Conservation (phyloP, 2,888 invertebrate species). For the Ceriagrion tenellum region DNA sequence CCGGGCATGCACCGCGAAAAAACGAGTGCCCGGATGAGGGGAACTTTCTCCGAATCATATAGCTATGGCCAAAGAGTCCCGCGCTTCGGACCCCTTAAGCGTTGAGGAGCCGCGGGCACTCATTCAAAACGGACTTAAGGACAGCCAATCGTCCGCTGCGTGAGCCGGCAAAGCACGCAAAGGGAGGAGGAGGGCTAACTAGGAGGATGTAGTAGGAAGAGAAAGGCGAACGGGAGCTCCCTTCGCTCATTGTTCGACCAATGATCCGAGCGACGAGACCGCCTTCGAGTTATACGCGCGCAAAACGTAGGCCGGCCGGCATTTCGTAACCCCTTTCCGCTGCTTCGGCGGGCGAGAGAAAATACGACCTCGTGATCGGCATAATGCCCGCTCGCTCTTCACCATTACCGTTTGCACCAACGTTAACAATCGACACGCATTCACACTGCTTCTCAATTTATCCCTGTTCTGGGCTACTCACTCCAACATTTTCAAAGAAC, state of each 20-base stretch:
- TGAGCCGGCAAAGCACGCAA: neutral
- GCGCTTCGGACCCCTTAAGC: neutral
- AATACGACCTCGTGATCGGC: too few species aligned
- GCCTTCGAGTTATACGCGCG: neutral
- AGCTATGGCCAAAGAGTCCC: neutral
- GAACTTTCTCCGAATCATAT: neutral
- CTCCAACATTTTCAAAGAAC: too few species aligned
- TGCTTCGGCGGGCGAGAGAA: too few species aligned
- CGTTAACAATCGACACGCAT: too few species aligned
- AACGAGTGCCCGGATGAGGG: neutral
- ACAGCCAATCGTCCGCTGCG: neutral
- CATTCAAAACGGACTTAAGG: neutral
- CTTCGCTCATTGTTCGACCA: neutral
- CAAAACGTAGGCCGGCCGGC: neutral
- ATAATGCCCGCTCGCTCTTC: too few species aligned
- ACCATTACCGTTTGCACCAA: too few species aligned
- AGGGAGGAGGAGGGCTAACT: neutral
- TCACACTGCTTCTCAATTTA: too few species aligned
- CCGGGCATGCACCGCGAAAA: neutral
- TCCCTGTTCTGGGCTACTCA: too few species aligned
- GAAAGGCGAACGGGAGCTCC: conserved; percentile 4
- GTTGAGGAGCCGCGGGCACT: neutral
- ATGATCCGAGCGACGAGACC: conserved; percentile 11
- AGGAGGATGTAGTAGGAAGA: neutral
- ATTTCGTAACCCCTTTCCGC: too few species aligned